A percentile compares a stretch with the other conserved stretches of the same genome.
These are phyloP conservation scores for Apostichopus californicus DNA, from an alignment of 35 echinoderm and acorn worm genomes.

Conservation along the genomic window DNA sequence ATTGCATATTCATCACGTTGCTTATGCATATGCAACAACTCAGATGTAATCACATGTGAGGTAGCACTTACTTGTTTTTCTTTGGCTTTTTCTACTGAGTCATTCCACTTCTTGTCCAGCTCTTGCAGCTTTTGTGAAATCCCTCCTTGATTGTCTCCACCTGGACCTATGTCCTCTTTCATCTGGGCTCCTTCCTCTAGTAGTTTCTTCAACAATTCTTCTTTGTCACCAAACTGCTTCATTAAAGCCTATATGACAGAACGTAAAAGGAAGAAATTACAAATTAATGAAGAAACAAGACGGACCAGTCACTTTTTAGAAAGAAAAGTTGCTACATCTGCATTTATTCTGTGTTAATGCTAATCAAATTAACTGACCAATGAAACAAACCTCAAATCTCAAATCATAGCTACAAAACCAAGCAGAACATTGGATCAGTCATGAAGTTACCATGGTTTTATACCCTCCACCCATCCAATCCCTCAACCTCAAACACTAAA, in stretches of 20 bases:
- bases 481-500: too few relatives aligned
- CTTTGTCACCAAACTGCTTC: slow-evolving; percentile 82
- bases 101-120: slow-evolving; percentile 81
- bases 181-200: slow-evolving; percentile 73
- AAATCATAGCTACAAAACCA: too few relatives aligned
- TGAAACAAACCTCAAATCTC: too few relatives aligned
- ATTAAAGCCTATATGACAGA: slow-evolving; percentile 59
- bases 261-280: too few relatives aligned
- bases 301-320: too few relatives aligned
- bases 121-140: slow-evolving; percentile 65
- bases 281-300: too few relatives aligned
- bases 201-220: slow-evolving; percentile 59
- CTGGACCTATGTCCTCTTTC: slow-evolving; percentile 62
- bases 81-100: slow-evolving; percentile 65
- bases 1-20: not conserved
- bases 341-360: too few relatives aligned
- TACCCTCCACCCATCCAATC: too few relatives aligned
- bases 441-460: too few relatives aligned
- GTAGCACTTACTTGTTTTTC: slow-evolving; percentile 79
- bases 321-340: too few relatives aligned
- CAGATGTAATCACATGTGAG: not conserved
- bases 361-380: too few relatives aligned
- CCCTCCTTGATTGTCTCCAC: slow-evolving; percentile 76
- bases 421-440: too few relatives aligned
- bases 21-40: not conserved